Base-by-base conservation (phyloP, 2,113 vertebrate species). In the Scatophagus argus region DNA sequence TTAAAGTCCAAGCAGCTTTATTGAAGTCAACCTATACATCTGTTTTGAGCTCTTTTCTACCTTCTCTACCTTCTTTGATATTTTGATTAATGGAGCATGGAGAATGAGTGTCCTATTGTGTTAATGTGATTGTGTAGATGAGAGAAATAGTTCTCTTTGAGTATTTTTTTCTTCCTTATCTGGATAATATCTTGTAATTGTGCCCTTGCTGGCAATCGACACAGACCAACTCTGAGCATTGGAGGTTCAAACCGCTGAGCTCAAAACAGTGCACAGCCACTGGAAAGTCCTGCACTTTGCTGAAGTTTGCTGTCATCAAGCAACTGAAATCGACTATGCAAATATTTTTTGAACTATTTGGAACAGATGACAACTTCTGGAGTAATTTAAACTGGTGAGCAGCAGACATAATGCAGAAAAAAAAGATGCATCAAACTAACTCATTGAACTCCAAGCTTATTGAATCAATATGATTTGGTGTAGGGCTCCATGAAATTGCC, bases 381-480 rank as follows among this genome's bases (percentile, higher is more conserved):
- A 61, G 47, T 10, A n/a, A 52, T 64, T 64, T n/a, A 21, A 64
- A 54, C 23, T 41, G 2, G 21, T 56, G 39, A 39, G 4, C 39
- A 59, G 58, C 36, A 38, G 46, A 56, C 44, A 56, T 14, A 32
- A 32, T 27, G 38, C 31, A 77, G 65, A 63, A 62, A 65, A 63
- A 62, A 65, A 64, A 46, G 43, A 70, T 63, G 54, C 41, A 60
- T 71, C 62, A 56, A 43, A 23, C 51, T 44, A 63, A 51, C 21
- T 56, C 16, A 9, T 1, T 79, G 41, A 81, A 74, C 34, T 61
- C 43, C 49, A 61, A 49, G 56, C 61, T 52, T 46, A 68, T 79
- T 68, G 77, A 74, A 81, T 88, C 47, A 81, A 59, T 34, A 55
- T 79, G 79, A 88, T 87, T 14, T 67, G 79, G 32, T 72, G 27